These are phyloP conservation scores for Stegodyphus mimosarum DNA, from an alignment of 1,140 invertebrate species.

Conservation along the genomic window DNA sequence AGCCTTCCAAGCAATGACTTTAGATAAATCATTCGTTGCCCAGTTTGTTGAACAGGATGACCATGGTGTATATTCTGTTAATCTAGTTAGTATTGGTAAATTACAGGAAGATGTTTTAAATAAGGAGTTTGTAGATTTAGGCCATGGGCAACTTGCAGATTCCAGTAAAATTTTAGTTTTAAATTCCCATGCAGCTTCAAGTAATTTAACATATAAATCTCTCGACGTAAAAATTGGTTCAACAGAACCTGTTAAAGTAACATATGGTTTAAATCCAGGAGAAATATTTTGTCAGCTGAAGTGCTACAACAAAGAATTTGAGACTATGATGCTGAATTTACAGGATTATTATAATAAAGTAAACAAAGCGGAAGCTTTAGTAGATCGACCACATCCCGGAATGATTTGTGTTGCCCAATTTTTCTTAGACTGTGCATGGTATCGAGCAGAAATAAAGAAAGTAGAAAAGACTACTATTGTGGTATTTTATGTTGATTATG, in stretches of 20 bases:
- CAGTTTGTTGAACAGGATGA: slow-evolving; percentile 47
- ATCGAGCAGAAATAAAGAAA: slow-evolving; percentile 81
- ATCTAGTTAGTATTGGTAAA: slow-evolving; percentile 44
- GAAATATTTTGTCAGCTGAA: slow-evolving; percentile 50
- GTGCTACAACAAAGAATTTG: slow-evolving; percentile 18
- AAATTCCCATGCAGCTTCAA: slow-evolving; percentile 40
- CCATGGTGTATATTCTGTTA: slow-evolving; percentile 35
- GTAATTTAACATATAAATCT: slow-evolving; percentile 11
- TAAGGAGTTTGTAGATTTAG: slow-evolving; percentile 64
- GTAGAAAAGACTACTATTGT: slow-evolving; percentile 76
- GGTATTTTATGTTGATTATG: slow-evolving; percentile 85
- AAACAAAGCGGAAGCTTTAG: background rate
- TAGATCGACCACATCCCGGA: slow-evolving; percentile 67
- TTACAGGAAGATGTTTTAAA: slow-evolving; percentile 37
- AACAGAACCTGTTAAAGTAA: slow-evolving; percentile 12
- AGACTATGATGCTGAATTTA: slow-evolving; percentile 43
- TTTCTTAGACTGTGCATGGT: slow-evolving; percentile 80
- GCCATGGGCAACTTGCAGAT: slow-evolving; percentile 43
- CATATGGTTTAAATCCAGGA: slow-evolving; percentile 27
- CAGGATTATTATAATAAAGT: slow-evolving; percentile 36
- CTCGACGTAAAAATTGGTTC: slow-evolving; percentile 7
- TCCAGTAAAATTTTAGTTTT: slow-evolving; percentile 32
- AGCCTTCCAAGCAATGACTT: slow-evolving; percentile 47
- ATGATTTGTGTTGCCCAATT: slow-evolving; percentile 79
- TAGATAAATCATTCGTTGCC: slow-evolving; percentile 57